These are phyloP conservation scores for Riparia riparia DNA, from an alignment of 2,113 vertebrate genomes.

Conservation along the genomic window DNA sequence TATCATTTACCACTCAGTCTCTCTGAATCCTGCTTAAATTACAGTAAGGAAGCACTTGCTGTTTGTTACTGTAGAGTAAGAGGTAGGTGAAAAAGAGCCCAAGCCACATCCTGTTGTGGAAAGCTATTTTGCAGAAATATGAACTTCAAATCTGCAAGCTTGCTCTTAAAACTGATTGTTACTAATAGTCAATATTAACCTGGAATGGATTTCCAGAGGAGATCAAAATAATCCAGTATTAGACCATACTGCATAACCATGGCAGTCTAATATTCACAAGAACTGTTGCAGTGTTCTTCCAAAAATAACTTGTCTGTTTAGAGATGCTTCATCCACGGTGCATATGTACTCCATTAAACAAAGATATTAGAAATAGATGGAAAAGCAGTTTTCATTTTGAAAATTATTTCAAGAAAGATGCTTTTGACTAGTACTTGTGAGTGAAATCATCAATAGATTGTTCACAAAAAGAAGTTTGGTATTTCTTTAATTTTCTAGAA, in stretches of 20 bases:
- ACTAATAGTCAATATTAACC: not conserved
- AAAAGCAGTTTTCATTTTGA: not conserved
- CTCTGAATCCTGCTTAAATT: slow-evolving; percentile 33
- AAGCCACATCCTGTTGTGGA: slow-evolving; percentile 48
- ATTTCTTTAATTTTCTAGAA: not conserved
- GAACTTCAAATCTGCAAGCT: not conserved
- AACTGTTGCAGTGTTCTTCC: not conserved
- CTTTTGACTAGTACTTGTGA: not conserved
- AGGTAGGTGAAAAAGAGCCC: not conserved
- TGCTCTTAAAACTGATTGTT: not conserved
- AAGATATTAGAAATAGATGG: not conserved
- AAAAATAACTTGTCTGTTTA: not conserved
- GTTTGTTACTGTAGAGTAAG: not conserved
- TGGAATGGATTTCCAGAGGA: not conserved
- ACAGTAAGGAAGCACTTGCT: slow-evolving; percentile 8
- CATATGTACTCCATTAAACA: not conserved
- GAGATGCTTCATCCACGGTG: not conserved
- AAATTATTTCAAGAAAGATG: not conserved
- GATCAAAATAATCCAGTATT: not conserved
- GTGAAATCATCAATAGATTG: not conserved
- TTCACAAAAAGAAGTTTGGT: not conserved
- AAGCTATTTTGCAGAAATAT: not conserved
- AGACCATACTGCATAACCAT: not conserved
- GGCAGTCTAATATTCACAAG: not conserved
- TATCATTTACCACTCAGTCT: not conserved